These are phyloP conservation scores for Agriopis aurantiaria DNA, from an alignment of 2,888 invertebrate species.

Conservation along the genomic window DNA sequence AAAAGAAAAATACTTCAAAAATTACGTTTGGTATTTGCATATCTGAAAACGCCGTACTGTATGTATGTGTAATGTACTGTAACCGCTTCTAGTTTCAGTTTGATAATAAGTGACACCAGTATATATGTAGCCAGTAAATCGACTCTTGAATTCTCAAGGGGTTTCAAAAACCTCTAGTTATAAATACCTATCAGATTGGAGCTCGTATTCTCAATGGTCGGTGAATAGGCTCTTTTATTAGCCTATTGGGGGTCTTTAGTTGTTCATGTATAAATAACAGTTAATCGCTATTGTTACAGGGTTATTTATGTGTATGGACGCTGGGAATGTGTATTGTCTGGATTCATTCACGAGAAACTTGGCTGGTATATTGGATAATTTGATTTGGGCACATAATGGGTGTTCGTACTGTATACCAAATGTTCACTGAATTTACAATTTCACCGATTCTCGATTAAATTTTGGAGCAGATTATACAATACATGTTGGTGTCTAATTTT, in stretches of 20 bases:
- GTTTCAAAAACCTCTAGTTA: constrained; percentile 17
- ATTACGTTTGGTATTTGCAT: no score
- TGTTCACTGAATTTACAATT: constrained; percentile 17
- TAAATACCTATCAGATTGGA: constrained; percentile 35
- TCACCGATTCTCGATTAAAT: constrained; percentile 4
- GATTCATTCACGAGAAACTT: constrained; percentile 18
- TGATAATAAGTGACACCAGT: background rate
- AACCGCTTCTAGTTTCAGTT: background rate
- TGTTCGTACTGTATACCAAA: background rate
- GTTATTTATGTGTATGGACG: constrained; percentile 34
- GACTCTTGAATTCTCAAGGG: background rate
- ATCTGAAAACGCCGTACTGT: no score
- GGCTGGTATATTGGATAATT: constrained; percentile 10
- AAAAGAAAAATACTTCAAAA: no score
- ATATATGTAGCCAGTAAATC: background rate
- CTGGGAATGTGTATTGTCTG: constrained; percentile 32
- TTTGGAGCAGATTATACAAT: background rate
- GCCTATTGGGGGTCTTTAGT: constrained; percentile 57
- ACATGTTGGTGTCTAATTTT: background rate
- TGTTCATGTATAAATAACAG: constrained; percentile 45
- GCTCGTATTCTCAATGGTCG: constrained; percentile 42
- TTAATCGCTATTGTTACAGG: constrained; percentile 33
- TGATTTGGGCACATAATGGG: constrained; percentile 11
- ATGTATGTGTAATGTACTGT: no score
- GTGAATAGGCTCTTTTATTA: constrained; percentile 63